Percentiles rank a stretch among this genome's conserved stretches.
Conservation (phyloP, 2,797 vertebrate species). For the Artibeus lituratus region DNA sequence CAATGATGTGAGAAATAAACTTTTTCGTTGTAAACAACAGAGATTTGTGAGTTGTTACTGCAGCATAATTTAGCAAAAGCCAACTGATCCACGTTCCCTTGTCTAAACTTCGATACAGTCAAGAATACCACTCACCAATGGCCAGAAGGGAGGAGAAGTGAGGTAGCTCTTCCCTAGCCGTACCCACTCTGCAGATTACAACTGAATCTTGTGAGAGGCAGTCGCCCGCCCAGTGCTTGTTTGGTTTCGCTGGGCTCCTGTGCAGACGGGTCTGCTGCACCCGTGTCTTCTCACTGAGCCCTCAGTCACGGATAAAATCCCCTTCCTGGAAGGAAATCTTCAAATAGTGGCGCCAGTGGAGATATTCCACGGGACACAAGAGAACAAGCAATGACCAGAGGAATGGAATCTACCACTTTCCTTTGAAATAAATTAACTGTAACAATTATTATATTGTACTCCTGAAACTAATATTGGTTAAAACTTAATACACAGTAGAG, state of each 20-base stretch:
- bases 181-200: background rate
- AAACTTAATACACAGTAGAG: background rate
- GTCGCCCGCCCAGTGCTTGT: background rate
- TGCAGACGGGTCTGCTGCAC: background rate
- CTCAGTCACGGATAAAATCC: background rate
- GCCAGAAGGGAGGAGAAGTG: background rate
- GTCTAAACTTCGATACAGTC: background rate
- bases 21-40: background rate
- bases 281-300: background rate
- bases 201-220: background rate
- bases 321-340: background rate
- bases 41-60: background rate
- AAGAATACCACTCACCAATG: background rate
- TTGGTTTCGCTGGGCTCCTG: background rate
- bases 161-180: background rate
- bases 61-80: background rate
- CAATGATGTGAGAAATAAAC: background rate
- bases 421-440: background rate
- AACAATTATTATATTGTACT: background rate
- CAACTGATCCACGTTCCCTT: background rate
- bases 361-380: background rate
- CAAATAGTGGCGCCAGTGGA: background rate
- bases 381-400: background rate
- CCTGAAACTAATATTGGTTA: background rate
- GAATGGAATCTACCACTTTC: background rate